Evolutionary conservation across 1,140 invertebrate genomes (phyloP).

Genomic region (Ooceraea biroi): DNA sequence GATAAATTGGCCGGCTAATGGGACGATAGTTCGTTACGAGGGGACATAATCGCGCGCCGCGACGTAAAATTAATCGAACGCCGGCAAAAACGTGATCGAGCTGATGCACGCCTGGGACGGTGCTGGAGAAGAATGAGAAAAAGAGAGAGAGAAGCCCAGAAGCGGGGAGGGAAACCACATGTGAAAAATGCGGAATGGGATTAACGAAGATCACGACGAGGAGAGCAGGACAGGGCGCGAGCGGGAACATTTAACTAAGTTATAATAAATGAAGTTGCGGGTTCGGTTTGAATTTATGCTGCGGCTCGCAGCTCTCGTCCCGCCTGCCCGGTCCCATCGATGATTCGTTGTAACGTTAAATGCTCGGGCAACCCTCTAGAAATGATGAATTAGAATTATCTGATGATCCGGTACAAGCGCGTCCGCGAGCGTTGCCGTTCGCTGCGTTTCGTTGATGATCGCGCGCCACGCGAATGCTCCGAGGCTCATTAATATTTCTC

Average conservation of each 20-base stretch:
- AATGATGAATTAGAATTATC: constrained; percentile 7
- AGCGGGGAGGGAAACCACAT: background rate
- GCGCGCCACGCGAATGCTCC: background rate
- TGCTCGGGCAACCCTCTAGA: background rate
- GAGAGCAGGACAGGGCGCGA: background rate
- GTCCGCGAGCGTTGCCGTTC: background rate
- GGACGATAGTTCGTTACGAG: constrained; percentile 45
- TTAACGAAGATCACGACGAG: constrained; percentile 26
- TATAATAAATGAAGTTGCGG: constrained; percentile 5
- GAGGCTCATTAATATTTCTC: background rate
- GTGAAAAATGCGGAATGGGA: constrained; percentile 26
- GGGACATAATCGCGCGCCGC: constrained; percentile 44
- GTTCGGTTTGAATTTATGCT: constrained; percentile 23
- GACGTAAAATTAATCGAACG: constrained; percentile 58
- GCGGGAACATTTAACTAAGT: constrained; percentile 18
- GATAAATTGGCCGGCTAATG: constrained; percentile 50
- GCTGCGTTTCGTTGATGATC: background rate
- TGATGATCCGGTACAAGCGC: background rate
- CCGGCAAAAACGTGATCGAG: constrained; percentile 49
- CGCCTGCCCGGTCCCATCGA: background rate
- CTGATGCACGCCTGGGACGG: constrained; percentile 16
- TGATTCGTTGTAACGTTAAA: background rate
- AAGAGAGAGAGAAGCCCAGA: background rate
- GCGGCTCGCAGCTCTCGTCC: background rate
- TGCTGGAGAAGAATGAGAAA: background rate